Conservation (phyloP, 2,797 vertebrate genomes). For the Peromyscus aztecus region DNA sequence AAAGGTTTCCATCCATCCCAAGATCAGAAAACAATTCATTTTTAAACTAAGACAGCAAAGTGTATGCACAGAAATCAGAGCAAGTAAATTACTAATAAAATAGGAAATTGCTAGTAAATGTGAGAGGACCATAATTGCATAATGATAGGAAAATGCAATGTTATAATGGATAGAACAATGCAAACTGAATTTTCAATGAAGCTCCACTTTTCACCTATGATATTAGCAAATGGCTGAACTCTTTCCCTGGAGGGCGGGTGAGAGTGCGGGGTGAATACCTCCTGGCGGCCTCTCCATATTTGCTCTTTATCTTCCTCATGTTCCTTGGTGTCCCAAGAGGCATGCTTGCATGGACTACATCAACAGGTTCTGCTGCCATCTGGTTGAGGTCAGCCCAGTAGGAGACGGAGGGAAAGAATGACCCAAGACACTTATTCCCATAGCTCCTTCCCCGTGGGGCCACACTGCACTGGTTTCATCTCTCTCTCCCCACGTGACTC, state of each 20-base stretch:
- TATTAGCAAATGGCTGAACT: not conserved
- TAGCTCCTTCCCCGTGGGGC: not conserved
- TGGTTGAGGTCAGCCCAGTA: conserved; percentile 49
- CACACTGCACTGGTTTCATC: not conserved
- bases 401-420: conserved; percentile 19
- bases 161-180: not conserved
- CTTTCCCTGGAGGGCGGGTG: not conserved
- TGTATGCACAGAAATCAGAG: not conserved
- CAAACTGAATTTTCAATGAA: not conserved
- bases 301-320: not conserved
- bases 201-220: not conserved
- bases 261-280: not conserved
- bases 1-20: not conserved
- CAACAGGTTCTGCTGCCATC: conserved; percentile 41
- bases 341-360: not conserved
- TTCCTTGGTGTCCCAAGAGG: not conserved
- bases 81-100: not conserved
- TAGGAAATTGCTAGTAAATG: not conserved
- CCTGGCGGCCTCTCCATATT: not conserved
- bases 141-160: not conserved
- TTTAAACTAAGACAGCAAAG: not conserved
- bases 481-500: not conserved
- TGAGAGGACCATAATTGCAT: not conserved
- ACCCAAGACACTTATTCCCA: conserved; percentile 5
- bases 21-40: not conserved